phyloP scores from a whole-genome alignment of 2,797 vertebrate species.

The Odontamblyopus lacepedii region DNA sequence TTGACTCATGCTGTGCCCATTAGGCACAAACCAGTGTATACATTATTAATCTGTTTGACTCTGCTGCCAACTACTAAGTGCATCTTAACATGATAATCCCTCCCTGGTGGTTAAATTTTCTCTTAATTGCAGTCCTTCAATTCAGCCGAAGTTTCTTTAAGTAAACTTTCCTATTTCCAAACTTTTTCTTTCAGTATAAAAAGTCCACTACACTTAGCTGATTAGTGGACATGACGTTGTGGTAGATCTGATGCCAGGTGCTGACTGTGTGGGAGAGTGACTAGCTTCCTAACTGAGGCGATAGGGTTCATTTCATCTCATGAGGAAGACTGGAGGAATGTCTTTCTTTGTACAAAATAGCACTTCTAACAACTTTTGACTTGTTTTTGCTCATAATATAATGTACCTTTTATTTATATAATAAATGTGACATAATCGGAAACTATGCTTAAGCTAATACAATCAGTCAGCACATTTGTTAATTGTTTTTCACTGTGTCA shows the following conservation, averaged over 20 bases:
- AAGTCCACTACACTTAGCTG: too few relatives aligned
- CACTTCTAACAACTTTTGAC: too few relatives aligned
- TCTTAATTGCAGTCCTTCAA: constrained; percentile 38
- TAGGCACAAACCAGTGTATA: constrained; percentile 47
- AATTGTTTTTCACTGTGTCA: too few relatives aligned
- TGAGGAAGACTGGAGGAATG: too few relatives aligned
- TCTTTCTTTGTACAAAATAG: too few relatives aligned
- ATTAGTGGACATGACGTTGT: constrained; percentile 21
- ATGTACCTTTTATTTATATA: background rate
- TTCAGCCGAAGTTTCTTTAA: constrained; percentile 12
- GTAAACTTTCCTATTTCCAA: constrained; percentile 4
- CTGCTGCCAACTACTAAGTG: constrained; percentile 46
- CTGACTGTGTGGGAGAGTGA: constrained; percentile 67
- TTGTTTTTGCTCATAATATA: too few relatives aligned
- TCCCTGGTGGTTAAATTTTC: constrained; percentile 23
- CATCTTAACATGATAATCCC: constrained; percentile 47
- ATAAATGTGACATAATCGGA: background rate
- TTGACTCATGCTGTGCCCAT: too few relatives aligned
- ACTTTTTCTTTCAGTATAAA: constrained; percentile 5
- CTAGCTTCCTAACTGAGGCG: constrained; percentile 38
- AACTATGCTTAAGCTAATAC: background rate
- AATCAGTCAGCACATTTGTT: too few relatives aligned
- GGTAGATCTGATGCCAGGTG: constrained; percentile 46
- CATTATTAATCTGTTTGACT: constrained; percentile 55
- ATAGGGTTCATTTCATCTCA: too few relatives aligned